Base-by-base conservation (phyloP, 2,888 invertebrate species). In the Mythimna albipuncta region DNA sequence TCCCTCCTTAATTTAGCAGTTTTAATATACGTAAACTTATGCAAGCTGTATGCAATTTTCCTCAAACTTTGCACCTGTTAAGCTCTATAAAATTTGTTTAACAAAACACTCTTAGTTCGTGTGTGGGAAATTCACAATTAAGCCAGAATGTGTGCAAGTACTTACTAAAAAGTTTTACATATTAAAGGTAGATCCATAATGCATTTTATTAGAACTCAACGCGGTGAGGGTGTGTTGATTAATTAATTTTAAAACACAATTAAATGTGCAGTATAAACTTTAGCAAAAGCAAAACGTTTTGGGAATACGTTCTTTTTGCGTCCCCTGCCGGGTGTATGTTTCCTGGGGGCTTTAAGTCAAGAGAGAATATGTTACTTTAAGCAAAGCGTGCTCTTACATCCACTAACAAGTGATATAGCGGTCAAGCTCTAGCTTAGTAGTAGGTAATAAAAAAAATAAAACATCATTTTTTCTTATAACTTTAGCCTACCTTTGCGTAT, bases 11-110 rank as follows among this genome's bases (percentile, higher is more conserved):
- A 92, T 91, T 91, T 92, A 90, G 85, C 88, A 90, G 89, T 91
- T 92, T 92, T 90, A 87, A 88, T 86, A 85, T 85, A 88, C 86
- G 81, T 81, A 83, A 85, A 85, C 86, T 79, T 90, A 90, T 89
- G 87, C 87, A 91, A 89, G 87, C 88, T 83, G 79, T 90, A 86
- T 90, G 89, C 90, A 91, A 87, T 91, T 91, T 89, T 84, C 87
- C 84, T 88, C 84, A 89, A 92, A 92, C 85, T 90, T 86, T 85
- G 88, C 90, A 89, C 89, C 89, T 89, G 89, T 87, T 90, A 89
- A 88, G 87, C 87, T 89, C 72, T 84, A 87, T 89, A 89, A 90
- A 91, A 91, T 91, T 91, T 91, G 90, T 87, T 89, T 88, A 88
- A 89, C 89, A 88, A 91, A 91, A 89, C 87, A 87, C 82, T 85